These are phyloP conservation scores for Bombus soroeensis DNA, from an alignment of 1,140 invertebrate species.

Conservation along the genomic window DNA sequence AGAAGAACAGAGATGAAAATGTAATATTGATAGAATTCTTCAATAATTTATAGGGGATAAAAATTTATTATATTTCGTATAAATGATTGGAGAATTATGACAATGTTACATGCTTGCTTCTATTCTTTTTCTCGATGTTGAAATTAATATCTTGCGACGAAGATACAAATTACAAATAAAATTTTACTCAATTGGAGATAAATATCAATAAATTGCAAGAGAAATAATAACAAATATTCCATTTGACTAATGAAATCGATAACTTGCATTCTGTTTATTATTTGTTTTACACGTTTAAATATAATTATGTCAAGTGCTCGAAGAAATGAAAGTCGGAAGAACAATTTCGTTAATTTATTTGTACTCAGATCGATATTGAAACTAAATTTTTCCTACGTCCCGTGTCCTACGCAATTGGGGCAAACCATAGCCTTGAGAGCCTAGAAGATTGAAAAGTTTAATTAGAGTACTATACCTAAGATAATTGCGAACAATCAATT, in stretches of 20 bases:
- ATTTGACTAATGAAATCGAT: neutral
- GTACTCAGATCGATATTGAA: neutral
- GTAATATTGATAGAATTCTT: neutral
- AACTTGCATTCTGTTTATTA: neutral
- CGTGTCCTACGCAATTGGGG: too few species aligned
- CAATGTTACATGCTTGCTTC: neutral
- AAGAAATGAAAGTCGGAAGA: neutral
- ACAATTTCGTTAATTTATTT: neutral
- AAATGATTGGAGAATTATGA: neutral
- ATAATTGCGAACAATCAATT: too few species aligned
- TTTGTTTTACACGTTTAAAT: neutral
- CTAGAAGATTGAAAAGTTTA: too few species aligned
- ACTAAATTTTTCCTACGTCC: neutral
- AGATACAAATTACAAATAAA: neutral
- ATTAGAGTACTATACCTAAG: too few species aligned
- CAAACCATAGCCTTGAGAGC: too few species aligned
- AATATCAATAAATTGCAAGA: neutral
- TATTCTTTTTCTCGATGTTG: neutral
- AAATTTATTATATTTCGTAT: neutral
- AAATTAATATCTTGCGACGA: neutral
- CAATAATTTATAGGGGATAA: neutral
- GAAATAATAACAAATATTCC: neutral
- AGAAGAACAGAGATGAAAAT: neutral
- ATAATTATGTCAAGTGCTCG: neutral
- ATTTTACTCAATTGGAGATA: neutral